Percentiles rank a stretch among this genome's conserved stretches.
Evolutionary conservation across 2,888 invertebrate genomes (phyloP).

Genomic region (Perdita meconis): DNA sequence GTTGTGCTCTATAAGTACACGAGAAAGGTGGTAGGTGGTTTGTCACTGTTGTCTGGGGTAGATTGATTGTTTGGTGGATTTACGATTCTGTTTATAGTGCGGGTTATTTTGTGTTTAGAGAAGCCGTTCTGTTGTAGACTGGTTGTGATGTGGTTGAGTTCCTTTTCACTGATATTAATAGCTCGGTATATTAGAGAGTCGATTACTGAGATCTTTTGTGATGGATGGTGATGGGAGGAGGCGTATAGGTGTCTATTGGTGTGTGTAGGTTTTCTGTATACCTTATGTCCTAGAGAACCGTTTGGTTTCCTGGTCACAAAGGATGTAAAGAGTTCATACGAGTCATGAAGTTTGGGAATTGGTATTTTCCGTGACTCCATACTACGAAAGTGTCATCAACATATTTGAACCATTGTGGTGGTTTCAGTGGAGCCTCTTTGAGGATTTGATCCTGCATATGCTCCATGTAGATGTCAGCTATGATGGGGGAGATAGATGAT

Average conservation of each 20-base stretch:
- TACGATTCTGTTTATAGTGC: slow-evolving; percentile 2
- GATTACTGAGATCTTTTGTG: not conserved
- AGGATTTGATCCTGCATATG: not conserved
- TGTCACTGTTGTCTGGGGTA: not conserved
- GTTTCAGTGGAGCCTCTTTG: not conserved
- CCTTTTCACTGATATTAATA: not conserved
- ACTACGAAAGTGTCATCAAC: not conserved
- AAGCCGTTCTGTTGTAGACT: not conserved
- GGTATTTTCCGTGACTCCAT: not conserved
- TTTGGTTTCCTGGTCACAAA: not conserved
- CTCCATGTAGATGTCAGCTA: slow-evolving; percentile 61
- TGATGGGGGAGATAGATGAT: slow-evolving; percentile 57
- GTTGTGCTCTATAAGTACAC: not conserved
- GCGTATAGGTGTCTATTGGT: not conserved
- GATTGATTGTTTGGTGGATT: not conserved
- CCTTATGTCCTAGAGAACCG: not conserved
- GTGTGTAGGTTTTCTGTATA: slow-evolving; percentile 4
- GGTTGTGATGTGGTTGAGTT: not conserved
- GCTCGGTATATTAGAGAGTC: not conserved
- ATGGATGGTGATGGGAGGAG: not conserved
- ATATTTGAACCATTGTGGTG: not conserved
- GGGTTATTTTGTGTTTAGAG: not conserved
- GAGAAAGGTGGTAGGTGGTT: not conserved
- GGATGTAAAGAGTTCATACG: slow-evolving; percentile 2
- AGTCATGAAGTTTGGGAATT: not conserved